phyloP scores from a whole-genome alignment of 2,113 vertebrate genomes.

The Seriola quinqueradiata region DNA sequence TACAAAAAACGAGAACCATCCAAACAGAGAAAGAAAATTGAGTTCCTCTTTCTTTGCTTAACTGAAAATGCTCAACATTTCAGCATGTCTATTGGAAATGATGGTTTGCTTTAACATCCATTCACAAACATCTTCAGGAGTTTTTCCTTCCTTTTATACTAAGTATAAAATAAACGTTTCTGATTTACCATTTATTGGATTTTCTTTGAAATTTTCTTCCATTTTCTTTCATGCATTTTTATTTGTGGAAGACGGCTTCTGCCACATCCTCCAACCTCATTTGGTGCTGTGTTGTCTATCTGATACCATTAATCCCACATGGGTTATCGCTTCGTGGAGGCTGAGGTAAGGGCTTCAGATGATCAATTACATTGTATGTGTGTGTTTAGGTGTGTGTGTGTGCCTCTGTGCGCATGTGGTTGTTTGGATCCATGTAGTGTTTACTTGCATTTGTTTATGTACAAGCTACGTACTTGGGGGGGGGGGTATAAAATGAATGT shows the following conservation, averaged over 20 bases:
- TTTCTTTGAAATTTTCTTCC: background rate
- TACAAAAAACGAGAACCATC: no score
- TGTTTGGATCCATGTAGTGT: background rate
- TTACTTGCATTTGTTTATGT: background rate
- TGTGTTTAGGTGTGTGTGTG: background rate
- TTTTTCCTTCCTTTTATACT: background rate
- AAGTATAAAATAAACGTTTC: background rate
- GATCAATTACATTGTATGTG: slow-evolving; percentile 8
- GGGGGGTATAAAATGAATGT: background rate
- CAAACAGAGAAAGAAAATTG: no score
- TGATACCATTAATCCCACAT: slow-evolving; percentile 17
- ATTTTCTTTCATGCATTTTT: background rate
- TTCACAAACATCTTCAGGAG: no score
- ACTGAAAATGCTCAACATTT: no score
- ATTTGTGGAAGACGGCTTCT: background rate
- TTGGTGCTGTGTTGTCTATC: background rate
- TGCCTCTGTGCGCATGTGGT: background rate
- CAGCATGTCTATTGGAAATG: no score
- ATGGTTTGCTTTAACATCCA: no score
- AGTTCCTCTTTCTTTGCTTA: no score
- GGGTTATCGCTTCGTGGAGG: slow-evolving; percentile 1
- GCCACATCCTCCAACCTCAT: slow-evolving; percentile 10
- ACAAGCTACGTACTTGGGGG: background rate
- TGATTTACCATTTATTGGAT: slow-evolving; percentile 19
- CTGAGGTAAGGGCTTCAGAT: background rate